Evolutionary conservation across 2,797 vertebrate genomes (phyloP).

Genomic region (Ammospiza maritima): DNA sequence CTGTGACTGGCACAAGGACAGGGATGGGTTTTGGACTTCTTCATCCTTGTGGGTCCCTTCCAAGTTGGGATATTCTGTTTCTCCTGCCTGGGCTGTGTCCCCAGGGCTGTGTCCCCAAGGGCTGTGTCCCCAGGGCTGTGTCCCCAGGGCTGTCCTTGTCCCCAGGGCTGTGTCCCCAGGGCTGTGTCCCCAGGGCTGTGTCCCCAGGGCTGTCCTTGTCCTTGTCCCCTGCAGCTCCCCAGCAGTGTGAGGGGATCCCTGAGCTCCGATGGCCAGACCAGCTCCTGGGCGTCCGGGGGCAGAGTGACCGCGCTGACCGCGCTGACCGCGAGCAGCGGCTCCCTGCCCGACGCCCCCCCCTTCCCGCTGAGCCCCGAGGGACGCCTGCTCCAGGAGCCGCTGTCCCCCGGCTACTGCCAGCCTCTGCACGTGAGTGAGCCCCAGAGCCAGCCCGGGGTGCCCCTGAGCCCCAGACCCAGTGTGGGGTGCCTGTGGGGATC

Average conservation of each 20-base stretch:
- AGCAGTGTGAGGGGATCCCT: conserved; percentile 60
- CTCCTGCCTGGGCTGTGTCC: background rate
- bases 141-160: too few species aligned
- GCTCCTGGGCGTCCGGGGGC: conserved; percentile 69
- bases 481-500: too few species aligned
- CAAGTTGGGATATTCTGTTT: background rate
- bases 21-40: background rate
- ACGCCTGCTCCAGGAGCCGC: conserved; percentile 61
- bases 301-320: background rate
- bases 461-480: too few species aligned
- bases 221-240: too few species aligned
- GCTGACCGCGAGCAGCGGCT: conserved; percentile 35
- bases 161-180: too few species aligned
- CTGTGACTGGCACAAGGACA: background rate
- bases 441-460: too few species aligned
- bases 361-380: background rate
- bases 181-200: too few species aligned
- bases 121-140: too few species aligned
- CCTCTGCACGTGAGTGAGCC: conserved; percentile 83
- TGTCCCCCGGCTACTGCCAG: conserved; percentile 82
- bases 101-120: too few species aligned
- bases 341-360: conserved; percentile 37
- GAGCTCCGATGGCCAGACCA: conserved; percentile 60
- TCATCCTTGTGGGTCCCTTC: background rate
- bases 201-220: too few species aligned